A percentile compares a stretch with the other conserved stretches of the same genome.
Conservation (phyloP, 1,140 invertebrate genomes). For the Ceratina australensis region DNA sequence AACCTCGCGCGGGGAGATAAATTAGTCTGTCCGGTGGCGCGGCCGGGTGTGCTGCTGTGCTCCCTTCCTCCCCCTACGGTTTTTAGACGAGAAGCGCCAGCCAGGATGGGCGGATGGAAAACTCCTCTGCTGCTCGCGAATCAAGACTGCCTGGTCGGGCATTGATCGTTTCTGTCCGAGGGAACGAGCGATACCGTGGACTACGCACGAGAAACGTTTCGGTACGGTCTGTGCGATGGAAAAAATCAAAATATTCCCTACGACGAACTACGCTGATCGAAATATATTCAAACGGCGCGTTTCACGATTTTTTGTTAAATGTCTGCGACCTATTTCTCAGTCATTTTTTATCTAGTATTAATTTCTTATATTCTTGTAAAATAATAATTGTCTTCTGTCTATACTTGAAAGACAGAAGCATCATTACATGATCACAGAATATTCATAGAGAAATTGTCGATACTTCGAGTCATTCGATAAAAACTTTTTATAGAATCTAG, state of each 20-base stretch:
- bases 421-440: too few relatives aligned
- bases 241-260: too few relatives aligned
- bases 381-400: too few relatives aligned
- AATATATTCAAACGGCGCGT: neutral
- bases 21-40: slow-evolving; percentile 70
- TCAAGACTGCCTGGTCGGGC: slow-evolving; percentile 38
- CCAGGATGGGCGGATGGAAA: slow-evolving; percentile 52
- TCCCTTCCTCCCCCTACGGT: slow-evolving; percentile 22
- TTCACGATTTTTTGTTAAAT: too few relatives aligned
- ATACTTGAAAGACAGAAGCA: too few relatives aligned
- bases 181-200: neutral
- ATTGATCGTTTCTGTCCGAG: slow-evolving; percentile 26
- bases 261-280: neutral
- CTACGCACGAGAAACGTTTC: neutral
- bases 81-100: slow-evolving; percentile 60
- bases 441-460: too few relatives aligned
- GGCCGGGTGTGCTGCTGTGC: slow-evolving; percentile 41
- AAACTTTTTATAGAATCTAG: neutral
- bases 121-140: slow-evolving; percentile 39
- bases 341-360: too few relatives aligned
- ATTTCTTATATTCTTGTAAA: too few relatives aligned
- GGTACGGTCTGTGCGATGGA: neutral
- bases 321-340: too few relatives aligned
- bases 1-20: slow-evolving; percentile 73
- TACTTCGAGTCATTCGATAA: too few relatives aligned